These are phyloP conservation scores for Cheilinus undulatus DNA, from an alignment of 2,113 vertebrate species.

Conservation along the genomic window DNA sequence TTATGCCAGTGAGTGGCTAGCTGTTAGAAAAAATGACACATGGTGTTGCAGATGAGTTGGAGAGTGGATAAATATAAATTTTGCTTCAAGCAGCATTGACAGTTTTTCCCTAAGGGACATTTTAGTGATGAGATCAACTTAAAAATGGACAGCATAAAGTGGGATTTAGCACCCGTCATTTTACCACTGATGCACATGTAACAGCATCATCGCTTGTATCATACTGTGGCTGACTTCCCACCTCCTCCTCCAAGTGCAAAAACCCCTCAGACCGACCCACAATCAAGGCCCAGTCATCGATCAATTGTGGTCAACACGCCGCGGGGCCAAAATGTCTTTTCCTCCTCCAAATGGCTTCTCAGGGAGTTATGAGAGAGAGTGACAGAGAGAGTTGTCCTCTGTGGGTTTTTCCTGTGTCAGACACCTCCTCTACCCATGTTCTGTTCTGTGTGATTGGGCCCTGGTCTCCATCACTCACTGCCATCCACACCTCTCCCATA, in stretches of 20 bases:
- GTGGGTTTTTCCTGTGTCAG: conserved; percentile 41
- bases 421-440: conserved; percentile 20
- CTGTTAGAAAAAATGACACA: conserved; percentile 6
- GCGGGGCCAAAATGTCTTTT: conserved; percentile 57
- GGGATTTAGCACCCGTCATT: not conserved
- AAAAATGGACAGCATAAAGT: not conserved
- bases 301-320: conserved; percentile 56
- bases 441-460: conserved; percentile 32
- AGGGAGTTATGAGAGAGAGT: conserved; percentile 23
- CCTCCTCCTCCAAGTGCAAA: conserved; percentile 1
- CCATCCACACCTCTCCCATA: conserved; percentile 18
- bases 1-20: not conserved
- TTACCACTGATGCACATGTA: not conserved
- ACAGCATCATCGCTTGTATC: not conserved
- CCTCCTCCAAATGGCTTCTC: conserved; percentile 49
- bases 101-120: not conserved
- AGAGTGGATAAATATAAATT: not conserved
- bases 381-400: conserved; percentile 1
- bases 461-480: conserved; percentile 44
- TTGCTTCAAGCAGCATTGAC: not conserved
- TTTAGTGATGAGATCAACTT: not conserved
- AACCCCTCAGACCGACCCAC: not conserved
- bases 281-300: conserved; percentile 59
- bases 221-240: not conserved
- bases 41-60: not conserved